These are phyloP conservation scores for Stegana nigrithorax DNA, from an alignment of 2,888 invertebrate species.

Conservation along the genomic window DNA sequence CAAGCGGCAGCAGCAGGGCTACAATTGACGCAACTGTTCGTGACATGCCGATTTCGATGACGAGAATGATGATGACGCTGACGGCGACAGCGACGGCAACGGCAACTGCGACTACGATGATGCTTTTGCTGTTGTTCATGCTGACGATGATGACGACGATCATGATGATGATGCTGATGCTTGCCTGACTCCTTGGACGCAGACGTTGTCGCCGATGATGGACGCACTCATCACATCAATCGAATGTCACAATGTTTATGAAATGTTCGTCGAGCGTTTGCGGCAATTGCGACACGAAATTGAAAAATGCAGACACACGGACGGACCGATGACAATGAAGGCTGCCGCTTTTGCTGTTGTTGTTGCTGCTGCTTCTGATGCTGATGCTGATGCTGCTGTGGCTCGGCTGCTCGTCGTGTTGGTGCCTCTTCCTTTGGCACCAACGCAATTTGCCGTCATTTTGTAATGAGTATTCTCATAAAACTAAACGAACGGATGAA, in stretches of 20 bases:
- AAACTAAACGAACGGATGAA: background rate
- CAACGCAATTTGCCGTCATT: slow-evolving; percentile 60
- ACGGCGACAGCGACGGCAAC: slow-evolving; percentile 1
- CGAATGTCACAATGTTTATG: slow-evolving; percentile 52
- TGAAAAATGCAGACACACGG: slow-evolving; percentile 9
- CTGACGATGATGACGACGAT: slow-evolving; percentile 20
- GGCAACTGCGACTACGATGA: slow-evolving; percentile 6
- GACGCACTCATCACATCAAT: slow-evolving; percentile 60
- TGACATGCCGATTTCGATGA: slow-evolving; percentile 60
- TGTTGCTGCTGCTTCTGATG: slow-evolving; percentile 22
- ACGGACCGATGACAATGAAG: no score
- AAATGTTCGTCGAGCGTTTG: slow-evolving; percentile 25
- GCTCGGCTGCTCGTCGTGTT: slow-evolving; percentile 44
- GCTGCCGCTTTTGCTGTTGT: background rate
- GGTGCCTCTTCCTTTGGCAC: slow-evolving; percentile 49
- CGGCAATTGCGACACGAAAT: slow-evolving; percentile 12
- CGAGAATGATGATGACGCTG: slow-evolving; percentile 34
- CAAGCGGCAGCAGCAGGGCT: no score
- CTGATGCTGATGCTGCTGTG: slow-evolving; percentile 5
- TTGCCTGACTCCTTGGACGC: no score
- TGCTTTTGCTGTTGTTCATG: slow-evolving; percentile 23
- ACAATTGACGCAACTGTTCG: slow-evolving; percentile 39
- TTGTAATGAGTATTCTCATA: slow-evolving; percentile 59
- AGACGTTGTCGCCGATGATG: slow-evolving; percentile 50
- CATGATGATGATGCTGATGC: no score